A percentile compares a stretch with the other conserved stretches of the same genome.
These are phyloP conservation scores for Icerya purchasi DNA, from an alignment of 2,888 invertebrate genomes.

Conservation along the genomic window DNA sequence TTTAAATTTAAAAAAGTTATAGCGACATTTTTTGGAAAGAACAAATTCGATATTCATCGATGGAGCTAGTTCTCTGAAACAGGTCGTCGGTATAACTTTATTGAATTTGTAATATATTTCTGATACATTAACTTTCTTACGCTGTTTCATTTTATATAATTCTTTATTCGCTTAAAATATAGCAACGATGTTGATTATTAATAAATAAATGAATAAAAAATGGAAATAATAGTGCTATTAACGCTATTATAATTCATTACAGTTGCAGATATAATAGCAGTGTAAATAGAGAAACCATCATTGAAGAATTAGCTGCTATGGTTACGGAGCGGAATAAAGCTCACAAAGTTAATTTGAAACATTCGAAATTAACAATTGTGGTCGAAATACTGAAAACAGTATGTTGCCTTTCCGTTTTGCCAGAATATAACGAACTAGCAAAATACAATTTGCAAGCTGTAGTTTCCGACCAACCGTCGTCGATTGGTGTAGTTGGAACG, in stretches of 20 bases:
- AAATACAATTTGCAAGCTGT: slow-evolving; percentile 50
- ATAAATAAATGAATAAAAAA: not conserved
- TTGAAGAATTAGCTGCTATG: slow-evolving; percentile 47
- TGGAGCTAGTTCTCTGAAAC: no score
- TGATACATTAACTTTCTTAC: no score
- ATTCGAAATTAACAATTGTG: slow-evolving; percentile 52
- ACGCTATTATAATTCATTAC: slow-evolving; percentile 15
- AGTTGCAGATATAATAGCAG: slow-evolving; percentile 52
- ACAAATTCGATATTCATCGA: no score
- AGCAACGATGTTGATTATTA: slow-evolving; percentile 7
- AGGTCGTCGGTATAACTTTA: no score
- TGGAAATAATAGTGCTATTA: not conserved
- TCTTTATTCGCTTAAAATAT: no score
- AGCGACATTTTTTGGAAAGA: no score
- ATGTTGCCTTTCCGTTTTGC: slow-evolving; percentile 58
- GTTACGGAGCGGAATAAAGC: slow-evolving; percentile 42
- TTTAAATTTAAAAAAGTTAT: no score
- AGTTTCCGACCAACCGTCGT: no score
- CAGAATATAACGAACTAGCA: slow-evolving; percentile 51
- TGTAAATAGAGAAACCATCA: slow-evolving; percentile 45
- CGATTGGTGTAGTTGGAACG: no score
- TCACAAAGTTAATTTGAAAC: slow-evolving; percentile 57
- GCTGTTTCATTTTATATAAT: no score
- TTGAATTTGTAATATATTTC: no score
- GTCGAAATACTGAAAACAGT: slow-evolving; percentile 63